phyloP scores from a whole-genome alignment of 2,888 invertebrate genomes.

The Fragum sueziense region DNA sequence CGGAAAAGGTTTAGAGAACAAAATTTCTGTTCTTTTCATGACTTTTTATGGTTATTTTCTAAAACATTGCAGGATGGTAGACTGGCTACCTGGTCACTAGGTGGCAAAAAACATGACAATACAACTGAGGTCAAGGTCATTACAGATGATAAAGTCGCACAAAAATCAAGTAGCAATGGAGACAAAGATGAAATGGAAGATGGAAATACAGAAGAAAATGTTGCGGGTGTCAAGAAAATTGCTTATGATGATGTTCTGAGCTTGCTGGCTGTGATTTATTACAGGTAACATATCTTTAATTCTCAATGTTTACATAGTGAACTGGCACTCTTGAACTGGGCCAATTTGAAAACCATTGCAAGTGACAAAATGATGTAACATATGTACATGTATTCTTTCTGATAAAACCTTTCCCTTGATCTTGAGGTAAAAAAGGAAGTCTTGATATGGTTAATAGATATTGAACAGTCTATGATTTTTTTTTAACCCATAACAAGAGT shows the following conservation, averaged over 20 bases:
- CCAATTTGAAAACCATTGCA: too few relatives aligned
- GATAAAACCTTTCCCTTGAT: too few relatives aligned
- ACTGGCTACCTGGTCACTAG: conserved; percentile 66
- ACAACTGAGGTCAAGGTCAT: conserved; percentile 24
- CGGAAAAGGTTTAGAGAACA: neutral
- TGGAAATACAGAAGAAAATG: neutral
- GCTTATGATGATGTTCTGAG: conserved; percentile 45
- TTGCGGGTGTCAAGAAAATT: conserved; percentile 47
- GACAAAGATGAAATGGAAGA: neutral
- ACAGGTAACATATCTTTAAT: conserved; percentile 60
- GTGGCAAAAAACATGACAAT: conserved; percentile 41
- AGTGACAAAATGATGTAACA: too few relatives aligned
- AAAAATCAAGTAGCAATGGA: neutral
- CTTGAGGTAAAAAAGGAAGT: too few relatives aligned
- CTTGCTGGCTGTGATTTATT: conserved; percentile 55
- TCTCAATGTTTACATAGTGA: too few relatives aligned
- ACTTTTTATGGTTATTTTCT: neutral
- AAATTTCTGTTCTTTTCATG: neutral
- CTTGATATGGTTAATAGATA: too few relatives aligned
- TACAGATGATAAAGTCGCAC: neutral
- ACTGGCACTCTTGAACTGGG: too few relatives aligned
- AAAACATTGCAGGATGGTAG: conserved; percentile 68
- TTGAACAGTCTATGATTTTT: too few relatives aligned
- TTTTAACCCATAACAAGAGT: too few relatives aligned
- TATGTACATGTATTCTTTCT: too few relatives aligned